Percentiles rank a stretch among this genome's conserved stretches.
These are phyloP conservation scores for Cyprinella venusta DNA, from an alignment of 2,797 vertebrate species.

Conservation along the genomic window DNA sequence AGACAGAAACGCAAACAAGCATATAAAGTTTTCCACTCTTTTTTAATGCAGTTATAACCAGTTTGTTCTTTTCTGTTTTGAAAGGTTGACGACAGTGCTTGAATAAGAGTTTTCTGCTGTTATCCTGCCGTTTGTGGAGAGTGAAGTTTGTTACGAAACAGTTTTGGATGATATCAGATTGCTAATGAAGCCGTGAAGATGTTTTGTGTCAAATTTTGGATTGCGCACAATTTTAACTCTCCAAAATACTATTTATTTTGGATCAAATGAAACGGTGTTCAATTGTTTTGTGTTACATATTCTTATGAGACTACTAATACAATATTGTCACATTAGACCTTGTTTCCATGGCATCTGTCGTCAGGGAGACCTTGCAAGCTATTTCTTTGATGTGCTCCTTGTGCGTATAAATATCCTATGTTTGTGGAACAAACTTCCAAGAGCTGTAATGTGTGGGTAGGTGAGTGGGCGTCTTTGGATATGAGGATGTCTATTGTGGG, in stretches of 20 bases:
- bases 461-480: background rate
- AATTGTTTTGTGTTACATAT: slow-evolving; percentile 10
- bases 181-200: slow-evolving; percentile 15
- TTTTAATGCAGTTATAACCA: background rate
- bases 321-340: slow-evolving; percentile 16
- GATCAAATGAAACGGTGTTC: slow-evolving; percentile 19
- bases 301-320: slow-evolving; percentile 16
- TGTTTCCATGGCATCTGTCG: slow-evolving; percentile 58
- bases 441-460: slow-evolving; percentile 22
- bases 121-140: slow-evolving; percentile 40
- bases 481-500: background rate
- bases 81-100: slow-evolving; percentile 50
- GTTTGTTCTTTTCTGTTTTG: slow-evolving; percentile 18
- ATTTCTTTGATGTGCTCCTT: slow-evolving; percentile 16
- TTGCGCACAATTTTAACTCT: background rate
- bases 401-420: slow-evolving; percentile 21
- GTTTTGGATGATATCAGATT: slow-evolving; percentile 22
- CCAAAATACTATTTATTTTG: slow-evolving; percentile 26
- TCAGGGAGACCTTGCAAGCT: slow-evolving; percentile 40
- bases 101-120: slow-evolving; percentile 45
- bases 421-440: slow-evolving; percentile 15
- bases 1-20: slow-evolving; percentile 34
- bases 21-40: slow-evolving; percentile 9
- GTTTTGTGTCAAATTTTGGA: slow-evolving; percentile 17
- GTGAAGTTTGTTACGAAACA: slow-evolving; percentile 28